Conservation (phyloP, 2,888 invertebrate genomes). For the Eulithis prunata region DNA sequence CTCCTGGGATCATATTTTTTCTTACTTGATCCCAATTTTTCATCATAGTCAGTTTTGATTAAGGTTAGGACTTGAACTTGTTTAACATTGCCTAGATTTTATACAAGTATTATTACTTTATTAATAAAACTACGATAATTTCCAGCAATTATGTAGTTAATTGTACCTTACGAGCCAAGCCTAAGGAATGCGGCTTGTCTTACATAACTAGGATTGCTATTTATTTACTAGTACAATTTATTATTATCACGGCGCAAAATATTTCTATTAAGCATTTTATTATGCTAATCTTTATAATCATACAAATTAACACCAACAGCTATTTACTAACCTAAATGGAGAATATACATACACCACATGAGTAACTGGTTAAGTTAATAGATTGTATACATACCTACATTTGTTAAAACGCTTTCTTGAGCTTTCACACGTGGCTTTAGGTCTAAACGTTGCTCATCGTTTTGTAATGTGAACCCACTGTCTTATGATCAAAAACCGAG, state of each 20-base stretch:
- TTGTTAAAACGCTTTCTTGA: no score
- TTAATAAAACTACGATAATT: slow-evolving; percentile 20
- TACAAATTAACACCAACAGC: slow-evolving; percentile 24
- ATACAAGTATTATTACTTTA: not conserved
- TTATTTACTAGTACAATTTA: slow-evolving; percentile 29
- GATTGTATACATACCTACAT: no score
- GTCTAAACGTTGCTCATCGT: no score
- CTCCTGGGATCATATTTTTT: no score
- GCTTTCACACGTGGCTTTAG: no score
- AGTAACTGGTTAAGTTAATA: no score
- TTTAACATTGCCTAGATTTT: not conserved
- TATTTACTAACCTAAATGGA: slow-evolving; percentile 12
- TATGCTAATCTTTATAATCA: slow-evolving; percentile 27
- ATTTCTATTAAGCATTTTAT: slow-evolving; percentile 25
- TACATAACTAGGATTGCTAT: slow-evolving; percentile 30
- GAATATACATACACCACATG: not conserved
- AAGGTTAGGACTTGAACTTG: no score
- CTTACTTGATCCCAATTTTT: no score
- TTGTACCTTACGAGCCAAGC: slow-evolving; percentile 31
- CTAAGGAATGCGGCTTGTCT: slow-evolving; percentile 34
- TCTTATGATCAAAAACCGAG: no score
- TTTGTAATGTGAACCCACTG: no score
- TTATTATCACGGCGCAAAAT: slow-evolving; percentile 22
- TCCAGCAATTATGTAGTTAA: slow-evolving; percentile 29
- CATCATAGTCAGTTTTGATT: no score